Evolutionary conservation across 2,888 invertebrate species (phyloP), one percentile per base, ranked within the genome.

Genomic region (Gymnosoma rotundatum): DNA sequence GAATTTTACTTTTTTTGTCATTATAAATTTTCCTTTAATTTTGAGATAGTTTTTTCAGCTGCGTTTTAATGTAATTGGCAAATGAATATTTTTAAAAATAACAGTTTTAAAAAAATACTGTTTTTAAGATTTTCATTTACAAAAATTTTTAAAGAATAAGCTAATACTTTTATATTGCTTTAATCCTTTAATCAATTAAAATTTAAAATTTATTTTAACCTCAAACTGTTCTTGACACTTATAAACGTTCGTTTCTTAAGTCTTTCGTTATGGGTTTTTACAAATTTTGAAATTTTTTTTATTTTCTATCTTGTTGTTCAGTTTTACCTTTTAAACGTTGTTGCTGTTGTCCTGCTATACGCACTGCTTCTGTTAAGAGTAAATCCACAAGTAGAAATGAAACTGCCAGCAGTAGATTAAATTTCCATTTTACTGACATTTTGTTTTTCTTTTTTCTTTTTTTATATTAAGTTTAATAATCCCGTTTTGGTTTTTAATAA

Each of bases 321-420:
- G 72, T 45, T 50, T 73, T 93, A 94, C 94, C 94, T 94, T 94
- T 93, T 90, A 93, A 93, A 90, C 93, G 92, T 89, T 89, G 93
- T 16, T 63, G 93, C 91, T 90, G 94, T 92, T 87, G 87, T 50
- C 87, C 86, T 92, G 94, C 93, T 87, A 94, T 93, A 91, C 93
- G 94, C 88, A 93, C 92, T 86, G 93, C 93, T 89, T 86, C 87
- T 76, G 86, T 83, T 78, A 86, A 80, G 82, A 87, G 88, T 88
- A 88, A 87, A 88, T 90, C 90, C 89, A 89, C 87, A 63, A 89
- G 69, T 60, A 89, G 82, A 83, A 89, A 87, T 60, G 88, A 83
- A 60, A 88, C 86, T 80, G 86, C 88, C 87, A 90, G 88, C 88
- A 88, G 89, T 86, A 86, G 86, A 82, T 83, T 87, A 83, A 88